phyloP scores from a whole-genome alignment of 1,140 invertebrate species.

The Physella acuta region DNA sequence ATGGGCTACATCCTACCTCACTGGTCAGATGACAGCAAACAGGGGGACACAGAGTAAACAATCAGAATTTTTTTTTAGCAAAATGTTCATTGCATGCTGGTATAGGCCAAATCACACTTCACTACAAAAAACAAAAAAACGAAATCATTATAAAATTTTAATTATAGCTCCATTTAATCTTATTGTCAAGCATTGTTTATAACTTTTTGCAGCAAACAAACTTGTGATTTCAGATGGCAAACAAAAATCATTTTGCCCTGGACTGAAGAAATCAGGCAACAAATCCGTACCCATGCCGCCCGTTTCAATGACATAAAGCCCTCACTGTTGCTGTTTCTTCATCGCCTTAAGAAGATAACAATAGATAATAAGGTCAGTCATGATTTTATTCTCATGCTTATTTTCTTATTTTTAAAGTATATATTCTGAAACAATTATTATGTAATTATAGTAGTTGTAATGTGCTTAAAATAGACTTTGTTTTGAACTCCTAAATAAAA shows the following conservation, averaged over 20 bases:
- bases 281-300: conserved; percentile 45
- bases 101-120: too few species aligned
- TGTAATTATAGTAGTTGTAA: too few species aligned
- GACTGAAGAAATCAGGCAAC: conserved; percentile 41
- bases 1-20: conserved; percentile 59
- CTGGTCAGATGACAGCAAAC: conserved; percentile 47
- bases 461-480: too few species aligned
- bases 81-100: too few species aligned
- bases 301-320: conserved; percentile 56
- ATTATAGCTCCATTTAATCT: not conserved
- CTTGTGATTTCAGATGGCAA: conserved; percentile 40
- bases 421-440: too few species aligned
- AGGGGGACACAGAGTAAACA: conserved; percentile 24
- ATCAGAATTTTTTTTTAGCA: too few species aligned
- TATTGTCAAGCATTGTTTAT: too few species aligned
- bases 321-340: conserved; percentile 53
- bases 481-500: too few species aligned
- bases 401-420: too few species aligned
- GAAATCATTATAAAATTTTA: not conserved
- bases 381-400: too few species aligned
- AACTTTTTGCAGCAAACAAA: too few species aligned
- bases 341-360: conserved; percentile 48
- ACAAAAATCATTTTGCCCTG: conserved; percentile 52
- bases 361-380: conserved; percentile 47
- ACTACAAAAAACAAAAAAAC: too few species aligned